Conservation (phyloP, 2,888 invertebrate species). For the Trachelus iudaicus region DNA sequence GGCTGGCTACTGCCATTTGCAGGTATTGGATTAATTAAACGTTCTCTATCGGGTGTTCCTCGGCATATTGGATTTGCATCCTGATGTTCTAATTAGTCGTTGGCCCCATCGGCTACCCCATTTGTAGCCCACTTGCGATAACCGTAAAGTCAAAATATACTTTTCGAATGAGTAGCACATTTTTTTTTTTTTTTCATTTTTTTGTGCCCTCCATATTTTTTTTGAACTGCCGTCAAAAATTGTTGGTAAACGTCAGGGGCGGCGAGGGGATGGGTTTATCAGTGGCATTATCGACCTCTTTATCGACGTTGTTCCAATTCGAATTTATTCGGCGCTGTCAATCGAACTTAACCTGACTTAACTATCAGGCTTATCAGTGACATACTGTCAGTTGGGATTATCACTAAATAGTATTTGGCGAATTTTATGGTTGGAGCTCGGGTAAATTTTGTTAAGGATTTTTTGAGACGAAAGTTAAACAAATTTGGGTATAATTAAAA, state of each 20-base stretch:
- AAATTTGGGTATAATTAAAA: not conserved
- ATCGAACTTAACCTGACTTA: not conserved
- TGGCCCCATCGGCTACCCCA: conserved; percentile 6
- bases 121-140: conserved; percentile 29
- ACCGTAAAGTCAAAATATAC: conserved; percentile 17
- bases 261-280: not conserved
- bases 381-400: not conserved
- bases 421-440: no score
- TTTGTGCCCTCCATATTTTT: no score
- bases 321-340: not conserved
- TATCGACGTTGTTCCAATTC: not conserved
- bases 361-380: not conserved
- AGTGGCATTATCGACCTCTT: not conserved
- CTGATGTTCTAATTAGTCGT: conserved; percentile 31
- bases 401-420: not conserved
- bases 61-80: conserved; percentile 32
- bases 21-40: conserved; percentile 29
- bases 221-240: no score
- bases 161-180: not conserved
- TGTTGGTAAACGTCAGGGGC: not conserved
- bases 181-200: not conserved
- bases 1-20: conserved; percentile 18
- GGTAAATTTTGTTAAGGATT: not conserved
- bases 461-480: not conserved
- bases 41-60: conserved; percentile 19